A percentile compares a stretch with the other conserved stretches of the same genome.
These are phyloP conservation scores for Plebejus melissa DNA, from an alignment of 2,888 invertebrate species.

Conservation along the genomic window DNA sequence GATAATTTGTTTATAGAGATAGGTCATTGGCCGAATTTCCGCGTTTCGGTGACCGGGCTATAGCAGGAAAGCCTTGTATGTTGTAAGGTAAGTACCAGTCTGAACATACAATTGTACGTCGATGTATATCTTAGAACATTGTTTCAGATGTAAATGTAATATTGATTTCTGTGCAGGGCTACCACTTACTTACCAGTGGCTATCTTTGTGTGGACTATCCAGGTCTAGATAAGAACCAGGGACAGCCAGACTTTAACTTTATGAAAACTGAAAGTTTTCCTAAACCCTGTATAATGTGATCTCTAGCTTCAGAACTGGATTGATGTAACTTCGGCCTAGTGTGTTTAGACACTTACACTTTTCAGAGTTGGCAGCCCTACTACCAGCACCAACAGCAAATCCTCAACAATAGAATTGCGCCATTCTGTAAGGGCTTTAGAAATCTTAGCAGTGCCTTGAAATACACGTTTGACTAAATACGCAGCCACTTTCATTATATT, in stretches of 20 bases:
- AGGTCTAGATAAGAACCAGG: background rate
- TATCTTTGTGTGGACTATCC: background rate
- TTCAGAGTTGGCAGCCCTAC: background rate
- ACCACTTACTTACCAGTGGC: background rate
- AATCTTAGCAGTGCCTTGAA: constrained; percentile 25
- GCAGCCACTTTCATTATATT: constrained; percentile 14
- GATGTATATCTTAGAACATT: background rate
- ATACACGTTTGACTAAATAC: constrained; percentile 10
- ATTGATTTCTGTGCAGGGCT: background rate
- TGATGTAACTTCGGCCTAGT: too few species aligned
- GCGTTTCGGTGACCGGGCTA: background rate
- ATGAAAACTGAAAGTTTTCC: too few species aligned
- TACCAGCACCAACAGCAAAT: background rate
- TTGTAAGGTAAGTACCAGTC: background rate
- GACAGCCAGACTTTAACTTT: background rate
- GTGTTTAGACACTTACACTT: background rate
- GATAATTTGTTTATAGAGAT: background rate
- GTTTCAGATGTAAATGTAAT: background rate
- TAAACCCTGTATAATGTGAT: too few species aligned
- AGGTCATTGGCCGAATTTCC: background rate
- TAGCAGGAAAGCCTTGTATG: background rate
- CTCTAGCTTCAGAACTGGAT: too few species aligned
- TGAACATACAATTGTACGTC: background rate
- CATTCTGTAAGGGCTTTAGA: constrained; percentile 25
- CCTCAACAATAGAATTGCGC: constrained; percentile 26